Conservation (phyloP, 1,140 invertebrate species). For the Luehdorfia chinensis region DNA sequence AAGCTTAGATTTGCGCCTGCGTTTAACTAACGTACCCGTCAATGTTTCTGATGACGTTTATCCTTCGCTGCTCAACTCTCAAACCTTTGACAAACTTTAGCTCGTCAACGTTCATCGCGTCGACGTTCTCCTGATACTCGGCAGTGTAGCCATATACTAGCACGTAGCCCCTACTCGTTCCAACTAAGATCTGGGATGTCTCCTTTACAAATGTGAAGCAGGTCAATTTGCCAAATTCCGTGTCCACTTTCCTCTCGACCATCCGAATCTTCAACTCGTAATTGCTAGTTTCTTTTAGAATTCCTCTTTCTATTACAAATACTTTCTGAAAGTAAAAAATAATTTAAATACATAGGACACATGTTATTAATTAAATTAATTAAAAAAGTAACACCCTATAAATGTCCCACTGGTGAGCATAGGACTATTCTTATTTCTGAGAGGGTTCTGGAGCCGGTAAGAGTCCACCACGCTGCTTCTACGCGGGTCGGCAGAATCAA, state of each 20-base stretch:
- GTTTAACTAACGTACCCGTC: conserved; percentile 56
- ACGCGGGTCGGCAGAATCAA: too few species aligned
- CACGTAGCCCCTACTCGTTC: conserved; percentile 44
- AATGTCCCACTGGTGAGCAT: too few species aligned
- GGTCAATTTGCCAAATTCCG: conserved; percentile 44
- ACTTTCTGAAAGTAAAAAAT: conserved; percentile 49
- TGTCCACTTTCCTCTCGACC: conserved; percentile 26
- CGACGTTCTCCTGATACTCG: conserved; percentile 35
- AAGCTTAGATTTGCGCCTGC: too few species aligned
- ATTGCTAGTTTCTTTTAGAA: conserved; percentile 50
- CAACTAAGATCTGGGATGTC: conserved; percentile 49
- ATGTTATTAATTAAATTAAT: too few species aligned
- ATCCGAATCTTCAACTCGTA: conserved; percentile 48
- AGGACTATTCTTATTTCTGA: too few species aligned
- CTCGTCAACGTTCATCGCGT: conserved; percentile 30
- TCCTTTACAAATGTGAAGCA: conserved; percentile 50
- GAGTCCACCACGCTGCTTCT: too few species aligned
- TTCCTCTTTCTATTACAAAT: conserved; percentile 49
- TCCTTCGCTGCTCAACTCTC: conserved; percentile 43
- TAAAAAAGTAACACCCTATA: too few species aligned
- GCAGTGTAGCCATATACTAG: conserved; percentile 54
- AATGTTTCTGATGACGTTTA: conserved; percentile 54
- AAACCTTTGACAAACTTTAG: conserved; percentile 53
- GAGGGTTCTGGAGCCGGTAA: too few species aligned
- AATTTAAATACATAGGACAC: too few species aligned